A percentile compares a stretch with the other conserved stretches of the same genome.
Conservation (phyloP, 1,140 invertebrate species). For the Aphelenchoides besseyi region DNA sequence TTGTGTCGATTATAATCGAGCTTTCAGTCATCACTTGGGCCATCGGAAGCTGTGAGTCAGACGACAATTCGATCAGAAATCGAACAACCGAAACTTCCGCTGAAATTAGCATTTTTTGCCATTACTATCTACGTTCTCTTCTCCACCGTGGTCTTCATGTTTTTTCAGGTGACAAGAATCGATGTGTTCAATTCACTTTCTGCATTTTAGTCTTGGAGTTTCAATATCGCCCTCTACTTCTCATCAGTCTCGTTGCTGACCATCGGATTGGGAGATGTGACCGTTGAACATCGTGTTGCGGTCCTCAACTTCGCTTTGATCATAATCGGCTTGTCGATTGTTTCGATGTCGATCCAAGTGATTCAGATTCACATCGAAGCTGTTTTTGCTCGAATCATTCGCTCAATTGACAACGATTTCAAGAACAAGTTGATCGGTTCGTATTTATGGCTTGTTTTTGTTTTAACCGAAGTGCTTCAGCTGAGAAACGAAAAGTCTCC, state of each 20-base stretch:
- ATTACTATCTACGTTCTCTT: slow-evolving; percentile 46
- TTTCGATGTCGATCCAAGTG: slow-evolving; percentile 33
- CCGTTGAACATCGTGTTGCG: slow-evolving; percentile 36
- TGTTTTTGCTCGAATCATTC: slow-evolving; percentile 35
- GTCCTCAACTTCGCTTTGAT: slow-evolving; percentile 46
- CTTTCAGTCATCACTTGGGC: background rate
- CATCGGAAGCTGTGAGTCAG: background rate
- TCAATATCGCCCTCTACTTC: slow-evolving; percentile 55
- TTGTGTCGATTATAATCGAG: too few relatives aligned
- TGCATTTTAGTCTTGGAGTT: too few relatives aligned
- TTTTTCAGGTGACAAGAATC: too few relatives aligned
- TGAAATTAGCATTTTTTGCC: slow-evolving; percentile 43
- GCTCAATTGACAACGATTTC: slow-evolving; percentile 42
- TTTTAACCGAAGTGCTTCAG: slow-evolving; percentile 26
- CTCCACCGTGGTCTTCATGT: slow-evolving; percentile 48
- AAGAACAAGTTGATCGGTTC: slow-evolving; percentile 32
- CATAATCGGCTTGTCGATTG: slow-evolving; percentile 36
- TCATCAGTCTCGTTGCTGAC: slow-evolving; percentile 62
- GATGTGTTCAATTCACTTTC: too few relatives aligned
- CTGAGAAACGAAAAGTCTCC: slow-evolving; percentile 37
- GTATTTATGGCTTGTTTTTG: background rate
- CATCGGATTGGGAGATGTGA: slow-evolving; percentile 51
- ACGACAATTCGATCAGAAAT: slow-evolving; percentile 9
- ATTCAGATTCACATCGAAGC: slow-evolving; percentile 37
- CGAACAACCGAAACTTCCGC: slow-evolving; percentile 39